Base-by-base conservation (phyloP, 1,140 invertebrate genomes). In the Heliconius hewitsoni region DNA sequence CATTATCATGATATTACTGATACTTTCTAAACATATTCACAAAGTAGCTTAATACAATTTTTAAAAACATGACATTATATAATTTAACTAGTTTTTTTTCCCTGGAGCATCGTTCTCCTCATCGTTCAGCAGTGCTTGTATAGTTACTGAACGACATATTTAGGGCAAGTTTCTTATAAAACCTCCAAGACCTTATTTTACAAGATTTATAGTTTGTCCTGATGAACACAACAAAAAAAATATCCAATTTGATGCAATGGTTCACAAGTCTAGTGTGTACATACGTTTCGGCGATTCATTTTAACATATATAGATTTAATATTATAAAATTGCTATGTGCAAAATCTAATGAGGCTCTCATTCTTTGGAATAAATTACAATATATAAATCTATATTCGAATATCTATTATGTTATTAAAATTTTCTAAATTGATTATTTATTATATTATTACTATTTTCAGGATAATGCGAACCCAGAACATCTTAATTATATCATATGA, bases 381-480 rank as follows among this genome's bases (percentile, higher is more conserved):
- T 37, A 19, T 66, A 66, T 30, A 66, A 66, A 57, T 66, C 27
- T 66, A 66, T 66, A 23, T 66, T 18, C 30, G 23, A 66, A 66
- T 66, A 66, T 66, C 60, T 66, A 66, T 66, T 23, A 74, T 34
- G 8, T 60, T 74, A 46, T 60, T 60, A 42, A 66, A 42, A 75
- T 42, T 66, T 27, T 42, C n/a, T 75, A 75, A n/a, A 66, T 57
- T 19, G 46, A 8, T 75, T 60, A 23, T 11, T 66, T 66, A 66
- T 66, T 66, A 30, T 6, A 66, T 66, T 11, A 30, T 66, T 30
- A 30, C 8, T 60, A 27, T 66, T 18, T n/a, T 19, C 34, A n/a
- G 18, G 3, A 34, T 46, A 66, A 78, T 73, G 76, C 71, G 76
- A 78, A 78, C 76, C 76, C 71, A 78, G 76, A 73, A 71, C 42